A percentile compares a stretch with the other conserved stretches of the same genome.
phyloP scores from a whole-genome alignment of 2,113 vertebrate species.

The Dasypus novemcinctus region DNA sequence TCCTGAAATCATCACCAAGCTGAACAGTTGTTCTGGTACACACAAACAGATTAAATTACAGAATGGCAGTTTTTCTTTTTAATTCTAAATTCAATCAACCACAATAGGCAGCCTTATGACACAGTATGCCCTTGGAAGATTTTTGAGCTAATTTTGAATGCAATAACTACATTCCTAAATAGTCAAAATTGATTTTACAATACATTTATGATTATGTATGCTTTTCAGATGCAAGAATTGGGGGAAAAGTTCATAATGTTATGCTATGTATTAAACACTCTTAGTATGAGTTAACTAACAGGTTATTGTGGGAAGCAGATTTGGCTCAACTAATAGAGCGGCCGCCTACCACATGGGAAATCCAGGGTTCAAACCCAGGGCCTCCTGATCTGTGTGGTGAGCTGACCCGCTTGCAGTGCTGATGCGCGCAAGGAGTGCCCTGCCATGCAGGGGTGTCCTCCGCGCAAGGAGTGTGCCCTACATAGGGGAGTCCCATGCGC shows the following conservation, averaged over 20 bases:
- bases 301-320: too few relatives aligned
- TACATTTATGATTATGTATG: not conserved
- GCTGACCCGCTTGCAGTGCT: too few relatives aligned
- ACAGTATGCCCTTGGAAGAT: not conserved
- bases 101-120: not conserved
- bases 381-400: too few relatives aligned
- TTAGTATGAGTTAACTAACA: slow-evolving; percentile 18
- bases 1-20: not conserved
- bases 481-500: too few relatives aligned
- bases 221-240: slow-evolving; percentile 35
- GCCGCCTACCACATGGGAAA: too few relatives aligned
- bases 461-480: too few relatives aligned
- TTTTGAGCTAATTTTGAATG: slow-evolving; percentile 41
- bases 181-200: slow-evolving; percentile 43
- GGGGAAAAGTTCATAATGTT: slow-evolving; percentile 28
- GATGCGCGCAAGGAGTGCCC: too few relatives aligned
- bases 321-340: too few relatives aligned
- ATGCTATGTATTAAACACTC: not conserved
- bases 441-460: too few relatives aligned
- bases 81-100: slow-evolving; percentile 43
- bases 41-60: slow-evolving; percentile 30
- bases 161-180: slow-evolving; percentile 50
- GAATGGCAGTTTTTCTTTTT: not conserved
- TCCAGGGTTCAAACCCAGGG: too few relatives aligned
- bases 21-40: not conserved